Percentiles rank a stretch among this genome's conserved stretches.
These are phyloP conservation scores for Poeciliopsis infans DNA, from an alignment of 2,797 vertebrate species.

Conservation along the genomic window DNA sequence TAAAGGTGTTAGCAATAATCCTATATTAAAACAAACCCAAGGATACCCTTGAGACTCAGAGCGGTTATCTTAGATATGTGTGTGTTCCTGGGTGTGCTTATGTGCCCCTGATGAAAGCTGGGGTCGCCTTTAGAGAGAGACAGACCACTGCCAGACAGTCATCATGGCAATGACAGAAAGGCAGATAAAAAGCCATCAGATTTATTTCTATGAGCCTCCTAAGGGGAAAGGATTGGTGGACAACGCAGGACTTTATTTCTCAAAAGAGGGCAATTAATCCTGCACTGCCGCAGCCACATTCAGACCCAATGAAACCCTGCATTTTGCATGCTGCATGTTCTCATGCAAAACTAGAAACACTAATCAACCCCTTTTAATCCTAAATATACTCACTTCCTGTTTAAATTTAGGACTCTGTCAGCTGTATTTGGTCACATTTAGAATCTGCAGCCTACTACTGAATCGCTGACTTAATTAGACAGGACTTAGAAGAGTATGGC, in stretches of 20 bases:
- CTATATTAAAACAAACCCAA: slow-evolving; percentile 59
- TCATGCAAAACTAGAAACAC: slow-evolving; percentile 51
- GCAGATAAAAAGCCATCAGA: slow-evolving; percentile 79
- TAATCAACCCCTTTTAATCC: slow-evolving; percentile 62
- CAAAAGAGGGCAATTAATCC: slow-evolving; percentile 82
- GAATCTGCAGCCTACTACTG: slow-evolving; percentile 25
- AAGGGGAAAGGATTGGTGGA: slow-evolving; percentile 76
- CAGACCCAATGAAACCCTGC: slow-evolving; percentile 40
- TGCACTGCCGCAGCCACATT: slow-evolving; percentile 51
- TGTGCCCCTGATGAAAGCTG: slow-evolving; percentile 47
- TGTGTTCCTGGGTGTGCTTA: slow-evolving; percentile 18
- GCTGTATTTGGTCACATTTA: slow-evolving; percentile 20
- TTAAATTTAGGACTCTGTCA: slow-evolving; percentile 28
- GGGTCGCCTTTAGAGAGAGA: slow-evolving; percentile 53
- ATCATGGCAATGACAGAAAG: slow-evolving; percentile 72
- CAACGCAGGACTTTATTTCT: slow-evolving; percentile 78
- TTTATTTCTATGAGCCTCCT: slow-evolving; percentile 74
- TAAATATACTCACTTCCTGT: slow-evolving; percentile 51
- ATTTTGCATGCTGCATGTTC: slow-evolving; percentile 56
- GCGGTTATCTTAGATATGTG: slow-evolving; percentile 18
- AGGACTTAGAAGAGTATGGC: slow-evolving; percentile 50
- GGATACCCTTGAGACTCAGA: slow-evolving; percentile 34
- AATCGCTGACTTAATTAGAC: slow-evolving; percentile 64
- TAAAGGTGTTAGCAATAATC: slow-evolving; percentile 55
- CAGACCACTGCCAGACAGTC: slow-evolving; percentile 67